A percentile compares a stretch with the other conserved stretches of the same genome.
phyloP scores from a whole-genome alignment of 2,888 invertebrate species.

The Spilosoma lubricipeda region DNA sequence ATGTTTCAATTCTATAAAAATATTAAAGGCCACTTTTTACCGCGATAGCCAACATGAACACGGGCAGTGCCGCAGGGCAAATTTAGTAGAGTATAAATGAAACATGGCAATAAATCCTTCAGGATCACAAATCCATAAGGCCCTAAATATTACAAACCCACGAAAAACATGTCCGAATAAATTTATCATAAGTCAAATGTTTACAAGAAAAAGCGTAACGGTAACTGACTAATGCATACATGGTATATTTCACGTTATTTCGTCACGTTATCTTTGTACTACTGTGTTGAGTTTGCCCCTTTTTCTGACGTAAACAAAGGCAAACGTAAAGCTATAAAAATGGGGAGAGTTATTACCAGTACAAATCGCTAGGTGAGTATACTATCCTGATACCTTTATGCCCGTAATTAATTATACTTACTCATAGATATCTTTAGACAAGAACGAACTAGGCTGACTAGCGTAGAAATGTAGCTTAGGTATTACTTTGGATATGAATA shows the following conservation, averaged over 20 bases:
- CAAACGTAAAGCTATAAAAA: constrained; percentile 16
- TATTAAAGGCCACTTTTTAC: too few species aligned
- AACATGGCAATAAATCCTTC: not conserved
- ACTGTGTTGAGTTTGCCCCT: constrained; percentile 16
- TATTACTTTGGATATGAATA: not conserved
- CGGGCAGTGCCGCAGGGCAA: too few species aligned
- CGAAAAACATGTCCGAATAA: constrained; percentile 19
- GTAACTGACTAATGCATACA: constrained; percentile 16
- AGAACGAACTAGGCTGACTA: not conserved
- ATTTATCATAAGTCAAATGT: constrained; percentile 25
- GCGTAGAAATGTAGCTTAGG: not conserved
- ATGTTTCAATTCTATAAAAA: too few species aligned
- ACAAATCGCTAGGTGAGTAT: constrained; percentile 13
- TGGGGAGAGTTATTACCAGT: constrained; percentile 9
- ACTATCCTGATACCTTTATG: not conserved
- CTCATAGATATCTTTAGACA: constrained; percentile 5
- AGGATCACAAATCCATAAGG: not conserved
- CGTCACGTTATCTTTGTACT: constrained; percentile 21
- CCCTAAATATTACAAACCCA: constrained; percentile 1
- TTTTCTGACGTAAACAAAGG: constrained; percentile 33
- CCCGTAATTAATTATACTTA: constrained; percentile 16
- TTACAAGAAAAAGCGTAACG: constrained; percentile 16
- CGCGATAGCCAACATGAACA: too few species aligned
- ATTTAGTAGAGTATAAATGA: not conserved
- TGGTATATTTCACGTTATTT: constrained; percentile 12